Evolutionary conservation across 2,888 invertebrate species (phyloP).

Genomic region (Dryocosmus kuriphilus): DNA sequence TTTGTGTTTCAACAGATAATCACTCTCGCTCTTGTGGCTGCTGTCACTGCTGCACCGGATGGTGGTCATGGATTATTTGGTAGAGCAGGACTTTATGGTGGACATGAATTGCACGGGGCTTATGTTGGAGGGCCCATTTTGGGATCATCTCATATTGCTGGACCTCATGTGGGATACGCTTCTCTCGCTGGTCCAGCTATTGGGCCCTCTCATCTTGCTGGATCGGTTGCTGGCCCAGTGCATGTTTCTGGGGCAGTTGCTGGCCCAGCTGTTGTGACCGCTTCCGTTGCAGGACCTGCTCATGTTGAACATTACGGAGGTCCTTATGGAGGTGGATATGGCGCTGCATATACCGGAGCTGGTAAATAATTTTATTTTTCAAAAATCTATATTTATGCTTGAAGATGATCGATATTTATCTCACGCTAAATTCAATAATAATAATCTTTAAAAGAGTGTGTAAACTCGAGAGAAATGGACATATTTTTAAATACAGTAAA

Average conservation of each 20-base stretch:
- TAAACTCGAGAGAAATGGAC: no score
- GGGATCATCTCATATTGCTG: slow-evolving; percentile 67
- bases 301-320: slow-evolving; percentile 69
- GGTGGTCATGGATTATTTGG: slow-evolving; percentile 59
- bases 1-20: slow-evolving; percentile 63
- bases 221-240: slow-evolving; percentile 71
- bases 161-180: slow-evolving; percentile 70
- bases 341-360: slow-evolving; percentile 9
- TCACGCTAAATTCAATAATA: no score
- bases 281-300: slow-evolving; percentile 72
- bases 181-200: slow-evolving; percentile 70
- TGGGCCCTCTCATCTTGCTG: slow-evolving; percentile 71
- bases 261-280: slow-evolving; percentile 70
- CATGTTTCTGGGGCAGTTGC: slow-evolving; percentile 75
- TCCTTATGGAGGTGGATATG: slow-evolving; percentile 57
- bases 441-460: no score
- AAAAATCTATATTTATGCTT: not conserved
- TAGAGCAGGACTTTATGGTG: slow-evolving; percentile 52
- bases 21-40: slow-evolving; percentile 65
- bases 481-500: no score
- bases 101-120: slow-evolving; percentile 52
- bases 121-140: slow-evolving; percentile 69
- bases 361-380: not conserved
- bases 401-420: no score
- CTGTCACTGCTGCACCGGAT: slow-evolving; percentile 60